phyloP scores from a whole-genome alignment of 2,888 invertebrate species.

The Emmelina monodactyla region DNA sequence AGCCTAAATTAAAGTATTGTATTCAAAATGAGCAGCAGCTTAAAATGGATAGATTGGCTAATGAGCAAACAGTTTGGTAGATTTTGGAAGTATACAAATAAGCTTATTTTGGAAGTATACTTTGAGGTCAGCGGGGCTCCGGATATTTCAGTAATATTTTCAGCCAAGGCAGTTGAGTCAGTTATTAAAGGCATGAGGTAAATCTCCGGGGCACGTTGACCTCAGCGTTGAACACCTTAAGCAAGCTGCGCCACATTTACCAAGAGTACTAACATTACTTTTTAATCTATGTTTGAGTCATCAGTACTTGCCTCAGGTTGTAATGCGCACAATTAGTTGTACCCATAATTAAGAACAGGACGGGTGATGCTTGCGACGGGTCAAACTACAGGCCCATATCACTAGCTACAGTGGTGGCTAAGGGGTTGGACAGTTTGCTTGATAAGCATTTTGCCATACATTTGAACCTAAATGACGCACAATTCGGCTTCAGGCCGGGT shows the following conservation, averaged over 20 bases:
- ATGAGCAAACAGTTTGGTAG: constrained; percentile 2
- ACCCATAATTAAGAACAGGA: neutral
- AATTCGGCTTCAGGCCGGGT: constrained; percentile 3
- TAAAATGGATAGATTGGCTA: constrained; percentile 2
- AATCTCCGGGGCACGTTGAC: neutral
- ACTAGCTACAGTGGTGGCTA: constrained; percentile 1
- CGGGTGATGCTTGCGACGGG: neutral
- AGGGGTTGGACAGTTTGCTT: constrained; percentile 4
- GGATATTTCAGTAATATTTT: neutral
- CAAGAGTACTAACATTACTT: neutral
- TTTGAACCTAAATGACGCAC: neutral
- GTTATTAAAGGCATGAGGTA: constrained; percentile 1
- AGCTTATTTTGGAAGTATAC: neutral
- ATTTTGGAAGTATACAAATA: constrained; percentile 6
- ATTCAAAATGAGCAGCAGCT: neutral
- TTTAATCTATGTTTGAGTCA: constrained; percentile 2
- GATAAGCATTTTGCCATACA: constrained; percentile 1
- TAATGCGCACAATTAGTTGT: constrained; percentile 1
- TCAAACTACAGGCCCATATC: neutral
- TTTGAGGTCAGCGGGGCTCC: neutral
- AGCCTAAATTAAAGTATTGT: constrained; percentile 5
- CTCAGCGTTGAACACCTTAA: constrained; percentile 4
- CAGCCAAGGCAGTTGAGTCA: neutral
- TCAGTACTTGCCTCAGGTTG: constrained; percentile 1
- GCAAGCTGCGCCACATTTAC: constrained; percentile 1